Evolutionary conservation across 2,113 vertebrate species (phyloP), one percentile per base, ranked within the genome.

Genomic region (Rhineura floridana): DNA sequence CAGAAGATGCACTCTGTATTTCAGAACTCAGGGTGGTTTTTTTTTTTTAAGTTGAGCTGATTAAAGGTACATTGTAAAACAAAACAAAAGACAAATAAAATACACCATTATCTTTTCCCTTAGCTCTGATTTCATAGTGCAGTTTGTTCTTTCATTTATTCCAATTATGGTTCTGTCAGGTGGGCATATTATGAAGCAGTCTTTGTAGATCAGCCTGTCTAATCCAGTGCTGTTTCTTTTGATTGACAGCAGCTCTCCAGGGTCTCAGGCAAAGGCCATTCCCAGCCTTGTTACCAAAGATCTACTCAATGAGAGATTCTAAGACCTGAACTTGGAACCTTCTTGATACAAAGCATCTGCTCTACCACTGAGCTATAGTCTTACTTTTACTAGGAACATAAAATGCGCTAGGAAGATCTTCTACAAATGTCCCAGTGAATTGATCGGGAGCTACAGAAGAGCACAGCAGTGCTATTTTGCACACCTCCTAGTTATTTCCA

Each of bases 81-180:
- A 33, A n/a, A 33, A 33, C 67, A 70, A 15, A 70, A 15, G 33
- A 10, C 67, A 15, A 30, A 36, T 13, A 70, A 69, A n/a, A 33
- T 13, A 17, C 4, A 10, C 12, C 33, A n/a, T 15, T 70, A n/a
- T 0, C 1, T 46, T 17, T 84, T 59, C 21, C 10, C 69, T 33
- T 85, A 3, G 72, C 36, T 3, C 44, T 6, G 52, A 63, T 69
- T 23, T 2, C 30, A n/a, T 48, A 75, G 46, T 25, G 9, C 42
- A 46, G 0, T 0, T 85, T 0, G 6, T 72, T 79, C 28, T 78
- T 77, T 0, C 23, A 78, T 28, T 0, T 1, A 79, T 1, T 69
- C 21, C 42, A 28, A 44, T 3, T 42, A 25, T 28, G 36, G 10
- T 4, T 70, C 67, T 70, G 67, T 65, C 63, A 65, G 2, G 28